Base-by-base conservation (phyloP, 2,888 invertebrate species). In the Himalopsyche anomala region DNA sequence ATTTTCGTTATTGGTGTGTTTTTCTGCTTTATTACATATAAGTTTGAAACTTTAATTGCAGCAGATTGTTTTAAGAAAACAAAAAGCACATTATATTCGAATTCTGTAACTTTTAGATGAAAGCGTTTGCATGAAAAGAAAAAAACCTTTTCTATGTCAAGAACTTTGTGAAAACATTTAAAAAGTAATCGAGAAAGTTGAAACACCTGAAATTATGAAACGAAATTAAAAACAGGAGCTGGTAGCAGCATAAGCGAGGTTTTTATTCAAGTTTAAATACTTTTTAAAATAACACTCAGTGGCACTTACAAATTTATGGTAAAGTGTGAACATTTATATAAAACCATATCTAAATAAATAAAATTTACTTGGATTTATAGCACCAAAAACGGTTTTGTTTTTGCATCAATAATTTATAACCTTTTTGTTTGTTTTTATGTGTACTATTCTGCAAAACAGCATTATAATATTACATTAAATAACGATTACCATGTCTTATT, bases 181-280 rank as follows among this genome's bases (percentile, higher is more conserved):
- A 74, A 74, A 74, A 74, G 74, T 74, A 74, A 74, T 74, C 36
- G 74, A 74, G 74, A 74, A 74, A 74, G 74, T 74, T 74, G 74
- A 74, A 74, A 74, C 36, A 74, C 74, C 74, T 74, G 74, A 38
- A 74, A 74, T 74, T 74, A 74, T 74, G 74, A 74, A 74, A 74
- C 74, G 74, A 74, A 74, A 74, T 74, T 74, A 74, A 74, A 74
- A 74, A 74, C 74, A 74, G 74, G 19, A 74, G 74, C 74, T 38
- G 11, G 74, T 74, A 74, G 74, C 74, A 74, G 11, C 74, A 74
- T 74, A 74, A 74, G 74, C 38, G 74, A 74, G 74, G 74, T 74
- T 74, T 74, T 74, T 74, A 74, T 74, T 74, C 15, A 74, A 74
- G 74, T 74, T 74, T 74, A 74, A 74, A 74, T 74, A 74, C 74